Base-by-base conservation (phyloP, 2,113 vertebrate species). In the Corapipo altera region DNA sequence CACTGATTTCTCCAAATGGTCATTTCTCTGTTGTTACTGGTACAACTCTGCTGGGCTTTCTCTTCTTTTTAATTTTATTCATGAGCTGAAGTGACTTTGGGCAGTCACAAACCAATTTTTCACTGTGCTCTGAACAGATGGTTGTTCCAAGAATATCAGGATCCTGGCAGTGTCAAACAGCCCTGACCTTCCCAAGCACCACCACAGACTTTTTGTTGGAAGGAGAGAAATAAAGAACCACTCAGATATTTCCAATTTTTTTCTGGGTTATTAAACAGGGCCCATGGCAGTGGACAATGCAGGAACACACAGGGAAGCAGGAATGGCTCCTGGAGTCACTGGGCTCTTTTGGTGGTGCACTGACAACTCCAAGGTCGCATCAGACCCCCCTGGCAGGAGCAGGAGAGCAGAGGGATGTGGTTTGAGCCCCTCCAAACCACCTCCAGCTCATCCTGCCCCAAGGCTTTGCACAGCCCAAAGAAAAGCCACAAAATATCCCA, bases 111-210 rank as follows among this genome's bases (percentile, higher is more conserved):
- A 70, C 65, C 77, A 54, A 78, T 96, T 94, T 97, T 96, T 96
- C 92, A 95, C 37, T 70, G 59, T 64, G 59, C 30, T 79, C 88
- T 76, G 93, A 97, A 78, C 88, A 96, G 93, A 85, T 89, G 96
- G 93, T 37, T 93, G 82, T 92, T 97, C 78, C 94, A 83, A 96
- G 93, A 96, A 96, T 79, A 96, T 27, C 88, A 74, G 78, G 39
- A 62, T 62, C 95, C 85, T 94, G 52, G 91, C 81, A 92, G 39
- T 93, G 93, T 90, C 83, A 94, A 51, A 80, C 80, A 92, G 70
- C 30, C 71, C 87, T 69, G 88, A 97, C 95, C 95, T 97, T 96
- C 89, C 77, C 46, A 57, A 80, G 90, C 72, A 83, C 70, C 3
- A 0, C 74, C 61, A 58, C 70, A 59, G 52, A 92, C n/a, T 74